Evolutionary conservation across 23 tunicate species (phyloP).

Genomic region (Phallusia fumigata): DNA sequence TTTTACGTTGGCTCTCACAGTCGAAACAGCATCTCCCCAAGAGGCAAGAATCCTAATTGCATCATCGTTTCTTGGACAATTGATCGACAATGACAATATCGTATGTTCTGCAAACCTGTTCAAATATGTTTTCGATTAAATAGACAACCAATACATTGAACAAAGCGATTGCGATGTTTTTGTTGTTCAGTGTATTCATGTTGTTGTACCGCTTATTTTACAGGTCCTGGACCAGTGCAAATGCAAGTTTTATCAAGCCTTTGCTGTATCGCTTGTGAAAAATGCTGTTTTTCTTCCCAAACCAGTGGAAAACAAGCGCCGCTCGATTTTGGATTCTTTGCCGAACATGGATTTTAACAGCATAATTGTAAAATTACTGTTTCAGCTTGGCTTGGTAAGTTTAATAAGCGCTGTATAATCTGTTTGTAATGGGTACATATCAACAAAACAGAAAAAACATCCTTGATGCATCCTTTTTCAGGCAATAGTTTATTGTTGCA

Average conservation of each 20-base stretch:
- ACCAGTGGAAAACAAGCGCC: background rate
- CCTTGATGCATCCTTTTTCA: no score
- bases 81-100: background rate
- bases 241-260: constrained; percentile 3
- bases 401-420: no score
- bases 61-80: background rate
- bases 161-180: no score
- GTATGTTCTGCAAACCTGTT: background rate
- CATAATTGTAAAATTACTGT: background rate
- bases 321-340: background rate
- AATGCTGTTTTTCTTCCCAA: background rate
- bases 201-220: no score
- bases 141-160: no score
- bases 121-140: background rate
- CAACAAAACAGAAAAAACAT: no score
- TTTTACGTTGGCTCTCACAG: constrained; percentile 6
- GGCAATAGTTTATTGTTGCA: no score
- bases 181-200: no score
- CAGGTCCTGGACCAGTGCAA: background rate
- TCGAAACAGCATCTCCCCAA: constrained; percentile 32
- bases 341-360: background rate
- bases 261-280: background rate
- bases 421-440: no score
- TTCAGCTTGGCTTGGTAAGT: constrained; percentile 6
- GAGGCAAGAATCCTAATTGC: constrained; percentile 38